Evolutionary conservation across 2,888 invertebrate genomes (phyloP).

Genomic region (Tachystola acroxantha): DNA sequence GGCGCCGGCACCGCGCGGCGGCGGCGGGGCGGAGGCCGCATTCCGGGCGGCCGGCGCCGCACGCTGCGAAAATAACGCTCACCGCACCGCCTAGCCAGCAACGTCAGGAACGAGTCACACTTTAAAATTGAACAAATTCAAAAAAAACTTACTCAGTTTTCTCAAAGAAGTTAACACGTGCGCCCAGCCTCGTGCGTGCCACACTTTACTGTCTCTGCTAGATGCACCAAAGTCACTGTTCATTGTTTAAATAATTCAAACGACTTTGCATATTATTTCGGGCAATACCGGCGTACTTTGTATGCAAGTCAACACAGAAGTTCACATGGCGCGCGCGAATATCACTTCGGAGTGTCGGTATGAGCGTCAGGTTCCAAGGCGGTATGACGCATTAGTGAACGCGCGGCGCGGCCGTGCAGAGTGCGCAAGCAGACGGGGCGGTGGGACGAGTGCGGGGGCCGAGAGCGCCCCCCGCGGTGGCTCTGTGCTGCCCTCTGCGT

Average conservation of each 20-base stretch:
- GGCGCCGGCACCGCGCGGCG: conserved; percentile 39
- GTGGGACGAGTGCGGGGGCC: conserved; percentile 40
- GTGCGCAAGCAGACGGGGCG: conserved; percentile 62
- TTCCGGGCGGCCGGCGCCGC: conserved; percentile 59
- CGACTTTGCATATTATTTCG: conserved; percentile 2
- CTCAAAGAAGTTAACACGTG: conserved; percentile 55
- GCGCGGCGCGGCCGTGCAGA: conserved; percentile 65
- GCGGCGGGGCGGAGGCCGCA: conserved; percentile 70
- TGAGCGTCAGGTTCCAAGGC: conserved; percentile 59
- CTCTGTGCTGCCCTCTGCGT: conserved; percentile 64
- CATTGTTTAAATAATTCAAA: conserved; percentile 28
- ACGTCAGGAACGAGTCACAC: conserved; percentile 55
- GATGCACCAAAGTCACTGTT: conserved; percentile 60
- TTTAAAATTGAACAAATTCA: conserved; percentile 64
- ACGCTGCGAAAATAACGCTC: conserved; percentile 67
- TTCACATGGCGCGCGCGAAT: conserved; percentile 72
- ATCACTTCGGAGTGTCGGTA: conserved; percentile 34
- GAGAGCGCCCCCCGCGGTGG: conserved; percentile 41
- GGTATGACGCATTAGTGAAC: conserved; percentile 76
- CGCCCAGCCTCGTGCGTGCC: conserved; percentile 52
- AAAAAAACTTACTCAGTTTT: conserved; percentile 62
- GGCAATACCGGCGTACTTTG: conserved; percentile 13
- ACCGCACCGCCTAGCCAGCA: conserved; percentile 33
- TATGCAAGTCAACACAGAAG: conserved; percentile 58
- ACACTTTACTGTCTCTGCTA: conserved; percentile 39